phyloP scores from a whole-genome alignment of 2,113 vertebrate species.

The Tachysurus vachellii region DNA sequence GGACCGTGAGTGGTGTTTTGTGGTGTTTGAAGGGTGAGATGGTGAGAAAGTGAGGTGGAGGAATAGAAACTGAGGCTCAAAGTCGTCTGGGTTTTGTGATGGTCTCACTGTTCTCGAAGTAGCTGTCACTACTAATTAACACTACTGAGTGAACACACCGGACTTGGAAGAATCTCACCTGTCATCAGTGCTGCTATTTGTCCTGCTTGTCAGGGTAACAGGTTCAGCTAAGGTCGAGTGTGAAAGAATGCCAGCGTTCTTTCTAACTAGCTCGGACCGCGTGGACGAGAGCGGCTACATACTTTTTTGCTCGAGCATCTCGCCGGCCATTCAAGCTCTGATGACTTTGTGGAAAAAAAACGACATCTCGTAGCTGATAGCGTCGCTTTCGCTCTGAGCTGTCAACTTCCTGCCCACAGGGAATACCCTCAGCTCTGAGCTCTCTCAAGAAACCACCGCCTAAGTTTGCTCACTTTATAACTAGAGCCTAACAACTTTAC shows the following conservation, averaged over 20 bases:
- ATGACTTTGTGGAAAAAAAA: conserved; percentile 81
- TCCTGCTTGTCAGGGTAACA: background rate
- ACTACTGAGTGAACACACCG: background rate
- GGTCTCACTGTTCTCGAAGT: background rate
- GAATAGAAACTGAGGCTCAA: background rate
- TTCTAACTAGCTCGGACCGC: background rate
- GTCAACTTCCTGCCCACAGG: conserved; percentile 76
- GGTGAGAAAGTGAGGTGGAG: background rate
- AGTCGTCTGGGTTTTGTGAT: background rate
- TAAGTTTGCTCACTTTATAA: too few species aligned
- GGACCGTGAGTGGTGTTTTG: background rate
- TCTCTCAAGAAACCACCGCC: conserved; percentile 13
- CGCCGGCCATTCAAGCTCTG: conserved; percentile 40
- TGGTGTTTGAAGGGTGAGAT: background rate
- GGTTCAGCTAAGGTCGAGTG: background rate
- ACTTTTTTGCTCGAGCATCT: conserved; percentile 60
- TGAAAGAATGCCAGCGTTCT: background rate
- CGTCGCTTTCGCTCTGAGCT: conserved; percentile 70
- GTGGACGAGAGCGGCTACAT: background rate
- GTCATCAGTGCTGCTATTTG: background rate
- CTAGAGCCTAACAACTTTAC: background rate
- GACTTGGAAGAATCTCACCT: background rate
- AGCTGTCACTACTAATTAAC: conserved; percentile 25
- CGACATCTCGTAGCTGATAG: conserved; percentile 72
- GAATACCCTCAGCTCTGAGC: conserved; percentile 62